Percentiles rank a stretch among this genome's conserved stretches.
Evolutionary conservation across 1,140 invertebrate genomes (phyloP).

Genomic region (Drosophila persimilis): DNA sequence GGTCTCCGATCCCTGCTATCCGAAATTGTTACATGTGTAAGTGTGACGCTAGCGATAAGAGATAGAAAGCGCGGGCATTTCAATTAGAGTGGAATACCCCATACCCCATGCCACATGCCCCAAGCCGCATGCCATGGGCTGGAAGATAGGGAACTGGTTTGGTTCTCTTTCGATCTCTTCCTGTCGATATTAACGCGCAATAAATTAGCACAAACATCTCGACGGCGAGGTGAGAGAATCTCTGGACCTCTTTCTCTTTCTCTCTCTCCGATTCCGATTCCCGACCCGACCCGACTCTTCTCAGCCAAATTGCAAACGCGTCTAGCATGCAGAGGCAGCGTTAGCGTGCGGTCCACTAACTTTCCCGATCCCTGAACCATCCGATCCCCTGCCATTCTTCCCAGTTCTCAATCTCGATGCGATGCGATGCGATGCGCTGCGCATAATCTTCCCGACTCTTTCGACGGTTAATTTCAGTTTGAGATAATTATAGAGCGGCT

Average conservation of each 20-base stretch:
- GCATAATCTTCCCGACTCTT: slow-evolving; percentile 79
- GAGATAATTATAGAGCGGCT: slow-evolving; percentile 83
- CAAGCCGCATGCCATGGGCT: background rate
- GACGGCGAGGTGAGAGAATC: slow-evolving; percentile 62
- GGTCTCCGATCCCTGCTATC: slow-evolving; percentile 13
- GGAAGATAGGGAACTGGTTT: slow-evolving; percentile 7
- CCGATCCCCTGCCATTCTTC: slow-evolving; percentile 21
- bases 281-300: slow-evolving; percentile 18
- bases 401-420: slow-evolving; percentile 35
- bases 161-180: slow-evolving; percentile 39
- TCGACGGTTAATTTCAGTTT: slow-evolving; percentile 83
- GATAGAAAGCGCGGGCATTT: slow-evolving; percentile 53
- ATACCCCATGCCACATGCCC: background rate
- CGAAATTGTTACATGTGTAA: slow-evolving; percentile 49
- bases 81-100: slow-evolving; percentile 52
- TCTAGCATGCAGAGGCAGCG: slow-evolving; percentile 62
- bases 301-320: slow-evolving; percentile 36
- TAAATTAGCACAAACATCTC: slow-evolving; percentile 77
- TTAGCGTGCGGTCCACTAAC: slow-evolving; percentile 47
- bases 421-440: slow-evolving; percentile 53
- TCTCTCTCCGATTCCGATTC: background rate
- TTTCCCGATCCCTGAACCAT: slow-evolving; percentile 3
- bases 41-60: slow-evolving; percentile 72
- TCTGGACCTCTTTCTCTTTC: slow-evolving; percentile 2
- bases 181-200: slow-evolving; percentile 82